A percentile compares a stretch with the other conserved stretches of the same genome.
These are phyloP conservation scores for Vulpes ferrilata DNA, from an alignment of 2,113 vertebrate genomes.

Conservation along the genomic window DNA sequence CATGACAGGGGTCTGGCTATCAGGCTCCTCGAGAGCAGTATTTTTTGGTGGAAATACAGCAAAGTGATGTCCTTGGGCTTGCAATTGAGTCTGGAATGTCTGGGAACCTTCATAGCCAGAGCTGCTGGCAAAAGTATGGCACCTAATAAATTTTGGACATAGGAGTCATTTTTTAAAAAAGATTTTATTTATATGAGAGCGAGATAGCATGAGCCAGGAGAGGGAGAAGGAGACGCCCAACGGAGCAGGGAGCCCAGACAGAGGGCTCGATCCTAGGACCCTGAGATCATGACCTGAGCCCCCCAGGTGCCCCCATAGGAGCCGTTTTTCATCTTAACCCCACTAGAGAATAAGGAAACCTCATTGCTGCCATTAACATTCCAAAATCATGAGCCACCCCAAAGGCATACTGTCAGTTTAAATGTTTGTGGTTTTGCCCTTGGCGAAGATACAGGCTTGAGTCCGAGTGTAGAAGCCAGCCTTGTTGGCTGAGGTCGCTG, in stretches of 20 bases:
- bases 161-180: not conserved
- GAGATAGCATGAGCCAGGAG: no score
- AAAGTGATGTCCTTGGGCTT: not conserved
- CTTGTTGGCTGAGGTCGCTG: not conserved
- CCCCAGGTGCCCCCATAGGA: not conserved
- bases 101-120: not conserved
- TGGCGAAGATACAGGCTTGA: not conserved
- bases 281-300: no score
- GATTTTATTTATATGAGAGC: no score
- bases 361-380: not conserved
- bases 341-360: not conserved
- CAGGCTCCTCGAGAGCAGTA: not conserved
- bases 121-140: not conserved
- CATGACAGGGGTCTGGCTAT: not conserved
- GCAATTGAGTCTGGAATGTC: not conserved
- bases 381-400: not conserved
- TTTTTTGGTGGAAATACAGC: not conserved
- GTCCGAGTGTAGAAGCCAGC: not conserved
- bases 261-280: no score
- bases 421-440: not conserved
- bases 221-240: no score
- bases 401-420: not conserved
- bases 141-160: not conserved
- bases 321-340: not conserved
- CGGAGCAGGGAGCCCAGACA: no score